Conservation (phyloP, 2,888 invertebrate genomes). For the Therioaphis trifolii region DNA sequence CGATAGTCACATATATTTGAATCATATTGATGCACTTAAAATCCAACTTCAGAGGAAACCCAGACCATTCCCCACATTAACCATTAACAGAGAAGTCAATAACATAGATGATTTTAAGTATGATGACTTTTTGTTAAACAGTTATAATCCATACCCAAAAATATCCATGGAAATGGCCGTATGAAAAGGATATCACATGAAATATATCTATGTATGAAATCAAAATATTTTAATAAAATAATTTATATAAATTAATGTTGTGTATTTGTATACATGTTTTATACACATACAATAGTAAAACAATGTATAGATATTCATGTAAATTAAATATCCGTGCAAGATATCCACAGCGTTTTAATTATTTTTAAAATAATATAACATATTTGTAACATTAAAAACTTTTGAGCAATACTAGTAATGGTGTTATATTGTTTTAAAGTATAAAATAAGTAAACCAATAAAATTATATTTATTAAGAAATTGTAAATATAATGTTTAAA, state of each 20-base stretch:
- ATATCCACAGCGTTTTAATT: constrained; percentile 9
- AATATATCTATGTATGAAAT: constrained; percentile 8
- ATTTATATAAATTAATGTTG: constrained; percentile 4
- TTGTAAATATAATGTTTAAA: background rate
- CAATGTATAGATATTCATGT: background rate
- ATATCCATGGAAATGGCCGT: constrained; percentile 95
- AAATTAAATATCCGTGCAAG: background rate
- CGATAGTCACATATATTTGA: constrained; percentile 93
- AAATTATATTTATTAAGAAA: constrained; percentile 18
- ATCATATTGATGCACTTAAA: constrained; percentile 86
- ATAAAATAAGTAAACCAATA: constrained; percentile 1
- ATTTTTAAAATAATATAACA: constrained; percentile 6
- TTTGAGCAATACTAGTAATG: constrained; percentile 38
- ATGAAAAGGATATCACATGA: constrained; percentile 69
- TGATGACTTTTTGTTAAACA: constrained; percentile 86
- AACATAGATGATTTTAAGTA: constrained; percentile 87
- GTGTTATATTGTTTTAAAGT: background rate
- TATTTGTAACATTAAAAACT: no score
- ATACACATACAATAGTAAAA: constrained; percentile 11
- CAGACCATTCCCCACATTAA: constrained; percentile 83
- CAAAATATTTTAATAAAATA: constrained; percentile 30
- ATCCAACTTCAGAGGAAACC: constrained; percentile 84
- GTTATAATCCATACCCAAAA: constrained; percentile 88
- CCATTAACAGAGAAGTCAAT: constrained; percentile 78
- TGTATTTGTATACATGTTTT: constrained; percentile 9